phyloP scores from a whole-genome alignment of 2,113 vertebrate genomes.

The Hiodon tergisus region DNA sequence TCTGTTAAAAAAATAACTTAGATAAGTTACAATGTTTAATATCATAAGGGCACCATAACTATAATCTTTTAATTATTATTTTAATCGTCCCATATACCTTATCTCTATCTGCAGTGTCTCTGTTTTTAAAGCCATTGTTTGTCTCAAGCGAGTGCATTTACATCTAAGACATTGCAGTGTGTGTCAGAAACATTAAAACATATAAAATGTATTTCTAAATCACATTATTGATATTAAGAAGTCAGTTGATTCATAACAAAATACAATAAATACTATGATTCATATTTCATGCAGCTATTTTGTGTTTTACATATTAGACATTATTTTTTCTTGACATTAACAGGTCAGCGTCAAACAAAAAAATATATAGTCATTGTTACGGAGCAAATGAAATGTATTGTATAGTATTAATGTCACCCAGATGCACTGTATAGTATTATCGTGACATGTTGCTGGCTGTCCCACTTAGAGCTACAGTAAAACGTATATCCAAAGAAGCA shows the following conservation, averaged over 20 bases:
- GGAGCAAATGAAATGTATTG: background rate
- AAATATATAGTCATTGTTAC: background rate
- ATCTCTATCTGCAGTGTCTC: slow-evolving; percentile 69
- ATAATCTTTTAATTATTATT: background rate
- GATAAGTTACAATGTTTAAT: slow-evolving; percentile 7
- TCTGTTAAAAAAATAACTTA: slow-evolving; percentile 31
- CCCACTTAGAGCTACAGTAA: too few relatives aligned
- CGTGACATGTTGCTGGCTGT: background rate
- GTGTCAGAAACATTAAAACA: slow-evolving; percentile 57
- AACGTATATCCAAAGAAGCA: too few relatives aligned
- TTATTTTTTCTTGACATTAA: background rate
- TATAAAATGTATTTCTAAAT: slow-evolving; percentile 57
- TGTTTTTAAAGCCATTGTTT: slow-evolving; percentile 42
- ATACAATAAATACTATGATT: slow-evolving; percentile 58
- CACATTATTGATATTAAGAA: slow-evolving; percentile 48
- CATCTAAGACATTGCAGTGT: slow-evolving; percentile 44
- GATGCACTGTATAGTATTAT: background rate
- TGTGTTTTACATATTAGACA: slow-evolving; percentile 37
- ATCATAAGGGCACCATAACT: slow-evolving; percentile 31
- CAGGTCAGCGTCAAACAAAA: background rate
- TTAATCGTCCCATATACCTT: slow-evolving; percentile 63
- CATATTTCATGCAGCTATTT: slow-evolving; percentile 67
- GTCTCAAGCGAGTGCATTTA: slow-evolving; percentile 36
- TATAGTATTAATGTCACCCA: background rate
- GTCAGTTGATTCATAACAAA: slow-evolving; percentile 56